These are phyloP conservation scores for Pseudochirops corinnae DNA, from an alignment of 2,797 vertebrate genomes.

Conservation along the genomic window DNA sequence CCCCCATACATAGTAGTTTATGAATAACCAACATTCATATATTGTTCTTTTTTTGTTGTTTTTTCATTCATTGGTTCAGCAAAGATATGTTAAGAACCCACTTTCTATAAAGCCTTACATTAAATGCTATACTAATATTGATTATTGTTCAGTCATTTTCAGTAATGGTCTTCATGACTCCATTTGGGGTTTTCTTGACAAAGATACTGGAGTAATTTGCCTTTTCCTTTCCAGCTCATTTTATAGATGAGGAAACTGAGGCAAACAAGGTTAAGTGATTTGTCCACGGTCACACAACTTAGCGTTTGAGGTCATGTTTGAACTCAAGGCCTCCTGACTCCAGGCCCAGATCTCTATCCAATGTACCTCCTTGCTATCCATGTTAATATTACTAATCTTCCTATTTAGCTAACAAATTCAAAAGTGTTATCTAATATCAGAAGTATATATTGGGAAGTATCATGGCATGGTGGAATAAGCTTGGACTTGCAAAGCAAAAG, in stretches of 20 bases:
- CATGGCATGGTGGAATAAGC: neutral
- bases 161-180: neutral
- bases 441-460: neutral
- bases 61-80: neutral
- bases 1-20: neutral
- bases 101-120: neutral
- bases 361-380: neutral
- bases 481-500: conserved; percentile 23
- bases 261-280: neutral
- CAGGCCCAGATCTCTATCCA: neutral
- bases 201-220: neutral
- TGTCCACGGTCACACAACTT: neutral
- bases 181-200: neutral
- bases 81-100: neutral
- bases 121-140: neutral
- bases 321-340: neutral
- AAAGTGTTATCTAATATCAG: neutral
- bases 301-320: neutral
- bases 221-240: neutral
- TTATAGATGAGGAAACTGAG: neutral
- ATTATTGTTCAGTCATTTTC: neutral
- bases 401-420: neutral
- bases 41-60: neutral
- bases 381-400: neutral
- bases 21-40: neutral